phyloP scores from a whole-genome alignment of 2,113 vertebrate species.

The Xiphophorus maculatus region DNA sequence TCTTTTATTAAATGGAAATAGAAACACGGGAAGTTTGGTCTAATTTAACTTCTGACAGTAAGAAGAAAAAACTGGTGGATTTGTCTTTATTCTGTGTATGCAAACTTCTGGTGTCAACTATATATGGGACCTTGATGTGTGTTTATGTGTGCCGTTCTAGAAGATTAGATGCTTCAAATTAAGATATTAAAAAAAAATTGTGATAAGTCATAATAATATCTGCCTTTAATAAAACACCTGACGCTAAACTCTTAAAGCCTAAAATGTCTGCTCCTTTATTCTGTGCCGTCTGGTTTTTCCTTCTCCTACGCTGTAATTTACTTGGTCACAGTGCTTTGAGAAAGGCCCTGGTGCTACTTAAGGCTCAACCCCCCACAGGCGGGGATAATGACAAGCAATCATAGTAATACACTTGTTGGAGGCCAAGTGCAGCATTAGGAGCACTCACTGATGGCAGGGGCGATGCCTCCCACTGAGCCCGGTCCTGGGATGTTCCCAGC shows the following conservation, averaged over 20 bases:
- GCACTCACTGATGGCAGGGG: constrained; percentile 95
- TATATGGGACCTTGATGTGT: too few species aligned
- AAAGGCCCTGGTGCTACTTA: constrained; percentile 2
- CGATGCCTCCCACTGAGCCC: constrained; percentile 95
- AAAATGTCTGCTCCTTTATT: background rate
- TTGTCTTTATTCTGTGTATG: too few species aligned
- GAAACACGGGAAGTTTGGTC: too few species aligned
- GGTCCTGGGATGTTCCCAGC: constrained; percentile 97
- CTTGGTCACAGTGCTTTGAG: background rate
- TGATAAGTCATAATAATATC: background rate
- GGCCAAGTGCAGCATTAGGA: constrained; percentile 17
- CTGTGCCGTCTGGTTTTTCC: background rate
- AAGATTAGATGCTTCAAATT: too few species aligned
- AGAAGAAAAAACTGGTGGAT: too few species aligned
- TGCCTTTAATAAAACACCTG: background rate
- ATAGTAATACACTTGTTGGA: constrained; percentile 25
- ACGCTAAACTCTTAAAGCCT: background rate
- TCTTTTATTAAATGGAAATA: too few species aligned
- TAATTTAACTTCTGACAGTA: too few species aligned
- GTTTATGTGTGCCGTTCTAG: too few species aligned
- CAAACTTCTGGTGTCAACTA: too few species aligned
- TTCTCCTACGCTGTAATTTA: background rate
- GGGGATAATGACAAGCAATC: constrained; percentile 11
- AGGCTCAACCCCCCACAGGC: background rate
- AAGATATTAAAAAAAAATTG: too few species aligned